These are phyloP conservation scores for Nemapogon koenigi DNA, from an alignment of 2,888 invertebrate species.

Conservation along the genomic window DNA sequence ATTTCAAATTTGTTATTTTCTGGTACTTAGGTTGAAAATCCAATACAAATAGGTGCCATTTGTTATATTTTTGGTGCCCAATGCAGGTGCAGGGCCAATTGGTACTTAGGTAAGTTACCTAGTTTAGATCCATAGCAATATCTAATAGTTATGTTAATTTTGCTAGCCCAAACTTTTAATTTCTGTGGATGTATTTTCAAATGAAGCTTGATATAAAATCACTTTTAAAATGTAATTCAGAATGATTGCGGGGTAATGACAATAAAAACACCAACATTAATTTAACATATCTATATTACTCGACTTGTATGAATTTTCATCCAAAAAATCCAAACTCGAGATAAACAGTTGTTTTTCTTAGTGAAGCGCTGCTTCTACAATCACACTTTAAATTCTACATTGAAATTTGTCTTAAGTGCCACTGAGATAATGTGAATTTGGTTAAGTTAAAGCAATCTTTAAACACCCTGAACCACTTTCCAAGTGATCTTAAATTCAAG, in stretches of 20 bases:
- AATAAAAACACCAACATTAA: conserved; percentile 23
- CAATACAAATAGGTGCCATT: too few species aligned
- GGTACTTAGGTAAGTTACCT: too few species aligned
- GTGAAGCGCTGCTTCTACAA: conserved; percentile 1
- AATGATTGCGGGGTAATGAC: conserved; percentile 5
- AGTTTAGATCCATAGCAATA: too few species aligned
- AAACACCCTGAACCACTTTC: conserved; percentile 28
- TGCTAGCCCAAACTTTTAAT: too few species aligned
- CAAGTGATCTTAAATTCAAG: conserved; percentile 28
- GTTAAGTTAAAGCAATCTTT: conserved; percentile 7
- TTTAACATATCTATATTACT: conserved; percentile 46
- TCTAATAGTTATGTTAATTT: too few species aligned
- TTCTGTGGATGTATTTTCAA: too few species aligned
- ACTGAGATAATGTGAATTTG: conserved; percentile 11
- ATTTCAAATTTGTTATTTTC: too few species aligned
- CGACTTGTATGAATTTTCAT: conserved; percentile 40
- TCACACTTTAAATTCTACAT: conserved; percentile 20
- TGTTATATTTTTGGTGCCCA: too few species aligned
- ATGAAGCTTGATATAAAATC: too few species aligned
- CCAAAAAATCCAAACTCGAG: background rate
- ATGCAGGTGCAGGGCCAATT: too few species aligned
- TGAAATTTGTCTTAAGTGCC: conserved; percentile 19
- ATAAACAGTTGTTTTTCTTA: background rate
- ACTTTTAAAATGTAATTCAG: background rate
- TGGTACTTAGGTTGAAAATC: too few species aligned